Evolutionary conservation across 2,113 vertebrate species (phyloP).

Genomic region (Thamnaconus septentrionalis): DNA sequence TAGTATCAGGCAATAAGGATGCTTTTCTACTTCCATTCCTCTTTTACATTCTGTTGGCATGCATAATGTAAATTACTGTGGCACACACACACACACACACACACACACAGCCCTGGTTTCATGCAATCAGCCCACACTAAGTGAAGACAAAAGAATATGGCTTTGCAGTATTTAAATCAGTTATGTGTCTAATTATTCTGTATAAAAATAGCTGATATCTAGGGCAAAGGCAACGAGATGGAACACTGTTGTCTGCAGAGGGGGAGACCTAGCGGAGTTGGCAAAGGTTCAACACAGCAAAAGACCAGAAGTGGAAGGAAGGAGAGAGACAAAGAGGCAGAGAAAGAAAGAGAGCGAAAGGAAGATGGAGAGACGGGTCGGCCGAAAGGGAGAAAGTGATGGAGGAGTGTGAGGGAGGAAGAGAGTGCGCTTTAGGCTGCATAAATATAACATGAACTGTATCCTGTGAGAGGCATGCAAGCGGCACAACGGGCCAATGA

Average conservation of each 20-base stretch:
- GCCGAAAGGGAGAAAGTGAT: too few species aligned
- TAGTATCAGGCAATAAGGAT: too few species aligned
- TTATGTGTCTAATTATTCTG: slow-evolving; percentile 79
- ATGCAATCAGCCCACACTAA: slow-evolving; percentile 48
- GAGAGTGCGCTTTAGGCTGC: slow-evolving; percentile 74
- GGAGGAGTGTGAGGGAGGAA: slow-evolving; percentile 15
- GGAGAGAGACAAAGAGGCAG: slow-evolving; percentile 15
- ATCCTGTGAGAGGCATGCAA: slow-evolving; percentile 53
- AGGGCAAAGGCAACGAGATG: slow-evolving; percentile 77
- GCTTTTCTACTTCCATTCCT: too few species aligned
- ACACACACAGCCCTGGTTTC: slow-evolving; percentile 15
- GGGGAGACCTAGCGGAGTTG: slow-evolving; percentile 72
- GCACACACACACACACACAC: background rate
- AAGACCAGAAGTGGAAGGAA: slow-evolving; percentile 37
- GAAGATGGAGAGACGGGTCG: slow-evolving; percentile 16
- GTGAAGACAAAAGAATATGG: slow-evolving; percentile 62
- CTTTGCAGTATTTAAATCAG: slow-evolving; percentile 80
- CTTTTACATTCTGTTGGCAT: too few species aligned
- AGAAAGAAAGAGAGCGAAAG: slow-evolving; percentile 18
- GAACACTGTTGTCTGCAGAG: slow-evolving; percentile 77
- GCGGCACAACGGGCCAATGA: slow-evolving; percentile 63
- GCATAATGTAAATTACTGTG: too few species aligned
- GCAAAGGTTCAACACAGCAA: slow-evolving; percentile 73
- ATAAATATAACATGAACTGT: slow-evolving; percentile 80
- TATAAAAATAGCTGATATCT: slow-evolving; percentile 78